Conservation (phyloP, 1,140 invertebrate genomes). For the Drosophila rhopaloa region DNA sequence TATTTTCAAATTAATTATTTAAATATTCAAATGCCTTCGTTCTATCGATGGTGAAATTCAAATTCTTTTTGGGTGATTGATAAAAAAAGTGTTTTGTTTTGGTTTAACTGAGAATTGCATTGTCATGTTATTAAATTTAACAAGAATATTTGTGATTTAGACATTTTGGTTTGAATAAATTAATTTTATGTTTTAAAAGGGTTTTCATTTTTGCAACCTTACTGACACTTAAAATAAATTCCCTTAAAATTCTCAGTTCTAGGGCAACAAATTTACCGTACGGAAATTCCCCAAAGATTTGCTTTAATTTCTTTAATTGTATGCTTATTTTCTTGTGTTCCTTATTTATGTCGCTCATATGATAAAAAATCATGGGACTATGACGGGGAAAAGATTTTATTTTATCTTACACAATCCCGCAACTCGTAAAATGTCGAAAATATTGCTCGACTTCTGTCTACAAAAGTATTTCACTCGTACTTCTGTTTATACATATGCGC, state of each 20-base stretch:
- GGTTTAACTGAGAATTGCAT: slow-evolving; percentile 12
- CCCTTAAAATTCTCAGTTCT: neutral
- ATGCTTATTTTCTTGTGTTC: neutral
- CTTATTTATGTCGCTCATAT: slow-evolving; percentile 8
- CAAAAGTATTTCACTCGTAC: slow-evolving; percentile 22
- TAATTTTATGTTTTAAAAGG: neutral
- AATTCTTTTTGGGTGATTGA: slow-evolving; percentile 10
- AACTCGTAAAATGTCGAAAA: slow-evolving; percentile 64
- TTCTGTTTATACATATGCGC: slow-evolving; percentile 17
- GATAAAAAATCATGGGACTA: slow-evolving; percentile 52
- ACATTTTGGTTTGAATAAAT: neutral
- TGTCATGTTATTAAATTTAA: neutral
- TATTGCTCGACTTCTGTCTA: slow-evolving; percentile 57
- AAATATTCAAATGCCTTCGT: slow-evolving; percentile 28
- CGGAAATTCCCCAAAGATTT: slow-evolving; percentile 8
- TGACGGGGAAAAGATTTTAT: slow-evolving; percentile 39
- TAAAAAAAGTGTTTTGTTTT: slow-evolving; percentile 10
- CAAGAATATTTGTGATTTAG: slow-evolving; percentile 3
- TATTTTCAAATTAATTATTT: slow-evolving; percentile 48
- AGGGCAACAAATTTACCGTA: neutral
- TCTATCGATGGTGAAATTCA: slow-evolving; percentile 12
- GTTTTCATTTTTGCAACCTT: neutral
- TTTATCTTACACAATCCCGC: slow-evolving; percentile 69
- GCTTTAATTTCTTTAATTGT: slow-evolving; percentile 3
- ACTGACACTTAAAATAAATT: neutral